A percentile compares a stretch with the other conserved stretches of the same genome.
phyloP scores from a whole-genome alignment of 2,888 invertebrate species.

The Tortricodes alternella region DNA sequence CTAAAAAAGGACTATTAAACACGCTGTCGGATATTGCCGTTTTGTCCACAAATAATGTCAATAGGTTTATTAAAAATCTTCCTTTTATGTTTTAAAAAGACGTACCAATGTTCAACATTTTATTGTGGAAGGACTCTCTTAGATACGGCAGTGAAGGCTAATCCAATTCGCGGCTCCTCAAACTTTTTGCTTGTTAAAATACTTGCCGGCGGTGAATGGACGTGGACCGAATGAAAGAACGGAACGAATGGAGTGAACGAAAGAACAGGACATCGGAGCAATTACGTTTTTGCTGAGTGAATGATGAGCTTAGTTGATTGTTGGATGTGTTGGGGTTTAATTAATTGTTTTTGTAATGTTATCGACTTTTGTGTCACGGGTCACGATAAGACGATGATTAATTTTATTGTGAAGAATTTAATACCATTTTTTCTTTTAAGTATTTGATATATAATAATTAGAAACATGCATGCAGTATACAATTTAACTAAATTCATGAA shows the following conservation, averaged over 20 bases:
- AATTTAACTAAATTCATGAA: too few species aligned
- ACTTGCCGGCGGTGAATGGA: constrained; percentile 54
- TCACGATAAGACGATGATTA: too few species aligned
- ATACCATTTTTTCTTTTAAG: too few species aligned
- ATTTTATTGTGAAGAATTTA: too few species aligned
- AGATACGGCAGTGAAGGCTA: constrained; percentile 17
- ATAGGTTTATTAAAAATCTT: too few species aligned
- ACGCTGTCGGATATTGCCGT: too few species aligned
- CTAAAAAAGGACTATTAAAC: too few species aligned
- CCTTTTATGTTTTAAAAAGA: too few species aligned
- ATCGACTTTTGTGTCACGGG: not conserved
- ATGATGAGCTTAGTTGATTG: constrained; percentile 23
- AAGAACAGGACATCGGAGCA: constrained; percentile 29
- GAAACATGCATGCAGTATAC: too few species aligned
- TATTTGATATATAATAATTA: not conserved
- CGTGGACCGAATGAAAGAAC: constrained; percentile 47
- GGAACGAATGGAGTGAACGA: constrained; percentile 32
- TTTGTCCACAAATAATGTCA: too few species aligned
- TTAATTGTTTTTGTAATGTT: constrained; percentile 17
- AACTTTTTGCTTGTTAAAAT: constrained; percentile 69
- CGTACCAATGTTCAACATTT: not conserved
- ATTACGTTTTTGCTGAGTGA: constrained; percentile 28
- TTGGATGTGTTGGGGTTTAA: constrained; percentile 22
- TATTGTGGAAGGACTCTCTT: not conserved
- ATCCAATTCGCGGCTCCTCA: constrained; percentile 42